Conservation (phyloP, 2,888 invertebrate genomes). For the Carcina quercana region DNA sequence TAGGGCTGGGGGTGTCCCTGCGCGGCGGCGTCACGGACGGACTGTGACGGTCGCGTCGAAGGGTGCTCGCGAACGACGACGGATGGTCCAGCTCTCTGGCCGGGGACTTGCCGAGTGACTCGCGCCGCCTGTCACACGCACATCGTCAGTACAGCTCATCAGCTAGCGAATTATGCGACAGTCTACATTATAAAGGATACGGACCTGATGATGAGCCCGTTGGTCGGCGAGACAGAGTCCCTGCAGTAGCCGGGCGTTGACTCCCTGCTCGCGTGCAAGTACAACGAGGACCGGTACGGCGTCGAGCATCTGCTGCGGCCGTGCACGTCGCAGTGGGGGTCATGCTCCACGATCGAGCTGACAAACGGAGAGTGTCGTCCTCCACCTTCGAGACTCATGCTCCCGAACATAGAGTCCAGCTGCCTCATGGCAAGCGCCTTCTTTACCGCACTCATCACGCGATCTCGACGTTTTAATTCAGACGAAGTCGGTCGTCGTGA, state of each 20-base stretch:
- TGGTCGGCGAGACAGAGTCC: conserved; percentile 65
- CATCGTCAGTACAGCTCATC: conserved; percentile 13
- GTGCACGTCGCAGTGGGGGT: conserved; percentile 82
- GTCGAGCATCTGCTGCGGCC: conserved; percentile 71
- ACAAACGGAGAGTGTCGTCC: conserved; percentile 58
- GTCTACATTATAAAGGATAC: conserved; percentile 25
- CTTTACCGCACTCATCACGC: conserved; percentile 67
- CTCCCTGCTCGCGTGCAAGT: conserved; percentile 63
- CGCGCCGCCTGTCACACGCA: conserved; percentile 68
- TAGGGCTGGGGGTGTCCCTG: conserved; percentile 65
- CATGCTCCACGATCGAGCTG: conserved; percentile 72
- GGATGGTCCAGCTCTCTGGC: conserved; percentile 79
- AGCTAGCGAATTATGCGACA: no score
- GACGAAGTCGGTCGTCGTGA: conserved; percentile 33
- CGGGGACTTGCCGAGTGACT: conserved; percentile 74
- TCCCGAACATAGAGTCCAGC: conserved; percentile 82
- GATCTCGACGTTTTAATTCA: conserved; percentile 31
- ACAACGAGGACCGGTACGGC: conserved; percentile 59
- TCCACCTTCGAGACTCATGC: conserved; percentile 74
- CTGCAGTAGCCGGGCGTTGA: conserved; percentile 74
- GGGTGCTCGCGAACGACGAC: conserved; percentile 79
- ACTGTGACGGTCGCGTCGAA: conserved; percentile 75
- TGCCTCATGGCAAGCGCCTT: conserved; percentile 81
- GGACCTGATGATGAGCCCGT: conserved; percentile 64
- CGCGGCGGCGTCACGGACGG: conserved; percentile 63